Evolutionary conservation across 1,140 invertebrate genomes (phyloP).

Genomic region (Neotoxoptera formosana): DNA sequence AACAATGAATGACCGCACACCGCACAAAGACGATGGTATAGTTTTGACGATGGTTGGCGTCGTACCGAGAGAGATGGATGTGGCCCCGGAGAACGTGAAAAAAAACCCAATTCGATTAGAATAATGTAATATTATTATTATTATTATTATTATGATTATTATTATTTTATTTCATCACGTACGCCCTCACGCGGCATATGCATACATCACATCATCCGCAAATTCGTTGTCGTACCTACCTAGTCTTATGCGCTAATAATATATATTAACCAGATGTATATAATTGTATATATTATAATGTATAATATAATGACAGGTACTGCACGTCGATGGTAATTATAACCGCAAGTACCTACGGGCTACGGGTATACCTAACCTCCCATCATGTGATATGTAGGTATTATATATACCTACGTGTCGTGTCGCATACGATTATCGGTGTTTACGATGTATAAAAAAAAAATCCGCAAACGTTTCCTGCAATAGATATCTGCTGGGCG

Average conservation of each 20-base stretch:
- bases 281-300: background rate
- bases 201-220: background rate
- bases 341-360: background rate
- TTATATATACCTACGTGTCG: background rate
- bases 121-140: conserved; percentile 3
- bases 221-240: background rate
- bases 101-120: conserved; percentile 32
- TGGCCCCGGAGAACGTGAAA: conserved; percentile 31
- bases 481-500: background rate
- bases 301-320: conserved; percentile 16
- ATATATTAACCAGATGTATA: background rate
- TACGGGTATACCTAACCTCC: conserved; percentile 6
- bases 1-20: conserved; percentile 12
- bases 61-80: conserved; percentile 12
- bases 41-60: background rate
- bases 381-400: background rate
- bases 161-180: background rate
- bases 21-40: background rate
- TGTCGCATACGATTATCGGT: background rate
- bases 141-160: background rate
- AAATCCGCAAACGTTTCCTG: background rate
- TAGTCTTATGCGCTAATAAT: background rate
- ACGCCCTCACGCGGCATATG: background rate
- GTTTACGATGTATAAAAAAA: background rate
- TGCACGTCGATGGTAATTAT: background rate